phyloP scores from a whole-genome alignment of 2,113 vertebrate genomes.

The Theristicus caerulescens region DNA sequence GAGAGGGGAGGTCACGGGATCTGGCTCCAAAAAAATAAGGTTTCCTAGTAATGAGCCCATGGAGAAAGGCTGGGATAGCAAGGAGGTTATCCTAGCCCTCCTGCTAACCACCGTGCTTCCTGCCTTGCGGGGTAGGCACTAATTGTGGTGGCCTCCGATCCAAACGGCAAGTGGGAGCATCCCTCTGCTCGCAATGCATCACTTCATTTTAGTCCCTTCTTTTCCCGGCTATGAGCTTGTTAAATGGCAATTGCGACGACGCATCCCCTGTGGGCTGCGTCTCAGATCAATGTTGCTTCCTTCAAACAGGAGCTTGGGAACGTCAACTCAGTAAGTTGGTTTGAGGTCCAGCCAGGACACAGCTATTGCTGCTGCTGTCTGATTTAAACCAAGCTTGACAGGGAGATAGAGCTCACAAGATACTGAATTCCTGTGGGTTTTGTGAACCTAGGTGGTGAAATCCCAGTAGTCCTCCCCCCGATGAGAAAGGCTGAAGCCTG shows the following conservation, averaged over 20 bases:
- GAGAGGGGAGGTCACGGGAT: background rate
- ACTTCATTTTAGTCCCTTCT: background rate
- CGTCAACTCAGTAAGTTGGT: background rate
- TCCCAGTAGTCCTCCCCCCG: accelerated
- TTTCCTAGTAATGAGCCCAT: background rate
- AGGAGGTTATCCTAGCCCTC: background rate
- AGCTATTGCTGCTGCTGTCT: background rate
- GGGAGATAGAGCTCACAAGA: background rate
- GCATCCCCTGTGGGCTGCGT: accelerated
- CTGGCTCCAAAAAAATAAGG: background rate
- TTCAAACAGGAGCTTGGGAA: background rate
- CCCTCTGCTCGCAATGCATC: background rate
- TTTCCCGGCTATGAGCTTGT: background rate
- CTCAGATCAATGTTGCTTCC: accelerated
- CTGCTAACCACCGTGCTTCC: background rate
- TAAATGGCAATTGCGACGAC: background rate
- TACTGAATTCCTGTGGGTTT: background rate
- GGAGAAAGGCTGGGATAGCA: background rate
- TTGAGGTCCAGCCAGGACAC: background rate
- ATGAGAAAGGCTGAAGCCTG: background rate
- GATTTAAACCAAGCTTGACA: background rate
- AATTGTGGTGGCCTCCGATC: background rate
- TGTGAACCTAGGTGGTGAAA: background rate
- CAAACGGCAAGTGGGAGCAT: background rate
- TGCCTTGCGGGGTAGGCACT: background rate